Evolutionary conservation across 2,113 vertebrate genomes (phyloP).

Genomic region (Condylura cristata): DNA sequence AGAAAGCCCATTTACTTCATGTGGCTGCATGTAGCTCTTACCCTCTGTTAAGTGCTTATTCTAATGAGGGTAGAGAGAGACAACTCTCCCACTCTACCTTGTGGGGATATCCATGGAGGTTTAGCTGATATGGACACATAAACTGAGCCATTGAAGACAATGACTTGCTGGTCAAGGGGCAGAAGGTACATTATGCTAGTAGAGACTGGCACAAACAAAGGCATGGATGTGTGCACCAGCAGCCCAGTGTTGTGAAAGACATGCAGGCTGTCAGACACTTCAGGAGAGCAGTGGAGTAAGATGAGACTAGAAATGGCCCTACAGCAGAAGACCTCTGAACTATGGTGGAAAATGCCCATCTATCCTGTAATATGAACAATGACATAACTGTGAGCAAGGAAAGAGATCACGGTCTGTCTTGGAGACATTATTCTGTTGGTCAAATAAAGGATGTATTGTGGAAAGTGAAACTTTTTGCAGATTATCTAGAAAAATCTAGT

Average conservation of each 20-base stretch:
- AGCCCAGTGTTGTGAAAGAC: background rate
- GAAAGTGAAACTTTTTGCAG: background rate
- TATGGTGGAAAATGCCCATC: background rate
- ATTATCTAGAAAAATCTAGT: background rate
- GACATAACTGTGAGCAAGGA: background rate
- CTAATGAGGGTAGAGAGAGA: background rate
- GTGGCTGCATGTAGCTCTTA: background rate
- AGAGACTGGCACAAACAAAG: background rate
- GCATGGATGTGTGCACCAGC: accelerated
- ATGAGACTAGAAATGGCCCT: background rate
- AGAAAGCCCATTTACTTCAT: background rate
- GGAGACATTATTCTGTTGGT: background rate
- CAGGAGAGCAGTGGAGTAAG: background rate
- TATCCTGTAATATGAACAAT: background rate
- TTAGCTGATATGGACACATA: background rate
- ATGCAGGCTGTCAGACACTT: background rate
- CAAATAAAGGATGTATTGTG: background rate
- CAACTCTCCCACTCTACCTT: background rate
- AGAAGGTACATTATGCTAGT: background rate
- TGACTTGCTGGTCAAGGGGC: background rate
- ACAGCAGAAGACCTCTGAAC: background rate
- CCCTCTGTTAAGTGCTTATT: background rate
- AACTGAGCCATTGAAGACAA: background rate
- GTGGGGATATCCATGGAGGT: background rate
- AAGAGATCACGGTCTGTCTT: background rate